Percentiles rank a stretch among this genome's conserved stretches.
Conservation (phyloP, 2,797 vertebrate species). For the Scleropages formosus region DNA sequence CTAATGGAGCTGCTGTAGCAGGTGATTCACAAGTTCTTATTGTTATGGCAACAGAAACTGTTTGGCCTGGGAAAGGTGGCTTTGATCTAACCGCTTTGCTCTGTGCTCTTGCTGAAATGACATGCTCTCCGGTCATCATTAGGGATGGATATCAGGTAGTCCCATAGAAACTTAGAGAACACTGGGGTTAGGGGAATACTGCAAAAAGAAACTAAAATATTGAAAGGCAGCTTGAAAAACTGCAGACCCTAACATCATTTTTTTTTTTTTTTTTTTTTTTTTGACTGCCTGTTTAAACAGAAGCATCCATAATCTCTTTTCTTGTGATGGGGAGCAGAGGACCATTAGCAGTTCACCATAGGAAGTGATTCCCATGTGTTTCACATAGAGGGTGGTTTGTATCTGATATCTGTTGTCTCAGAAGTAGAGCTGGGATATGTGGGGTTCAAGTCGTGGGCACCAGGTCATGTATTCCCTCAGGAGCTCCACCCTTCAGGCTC, state of each 20-base stretch:
- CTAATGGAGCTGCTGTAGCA: not conserved
- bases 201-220: constrained; percentile 1
- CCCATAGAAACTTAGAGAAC: too few relatives aligned
- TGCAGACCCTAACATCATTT: constrained; percentile 1
- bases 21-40: not conserved
- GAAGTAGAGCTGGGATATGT: too few relatives aligned
- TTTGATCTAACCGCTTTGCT: not conserved
- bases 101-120: not conserved
- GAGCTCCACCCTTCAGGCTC: too few relatives aligned
- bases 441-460: too few relatives aligned
- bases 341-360: not conserved
- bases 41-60: not conserved
- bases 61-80: not conserved
- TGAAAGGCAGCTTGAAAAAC: not conserved
- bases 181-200: too few relatives aligned
- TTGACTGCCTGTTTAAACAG: not conserved
- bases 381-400: not conserved
- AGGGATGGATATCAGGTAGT: not conserved
- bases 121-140: not conserved
- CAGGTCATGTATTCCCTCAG: too few relatives aligned
- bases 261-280: constrained; percentile 6
- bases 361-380: not conserved
- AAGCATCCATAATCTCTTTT: too few relatives aligned
- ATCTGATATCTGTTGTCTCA: too few relatives aligned
- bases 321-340: not conserved